Evolutionary conservation across 2,888 invertebrate genomes (phyloP), one percentile per base, ranked within the genome.

Genomic region (Ochropleura plecta): DNA sequence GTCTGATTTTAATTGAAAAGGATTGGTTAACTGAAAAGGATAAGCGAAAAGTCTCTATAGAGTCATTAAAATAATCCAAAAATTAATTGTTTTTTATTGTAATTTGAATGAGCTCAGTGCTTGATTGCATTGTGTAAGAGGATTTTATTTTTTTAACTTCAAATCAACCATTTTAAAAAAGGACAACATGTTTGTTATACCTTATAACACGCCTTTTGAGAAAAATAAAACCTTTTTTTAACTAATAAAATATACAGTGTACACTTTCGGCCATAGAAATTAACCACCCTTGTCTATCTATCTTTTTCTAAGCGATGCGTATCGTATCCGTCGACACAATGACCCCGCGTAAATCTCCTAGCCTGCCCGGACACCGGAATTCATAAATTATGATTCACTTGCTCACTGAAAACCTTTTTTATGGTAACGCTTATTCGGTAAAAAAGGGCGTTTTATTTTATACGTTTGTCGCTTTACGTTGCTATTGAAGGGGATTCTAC

Each of bases 321-420:
- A 93, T 93, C 79, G 91, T 90, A 91, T 91, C 92, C 93, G 89
- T 86, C 93, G 93, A 95, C 95, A 94, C 95, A 94, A 94, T 95
- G 96, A 95, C 96, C 96, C 94, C 90, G 92, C 94, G 96, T 96
- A 96, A 96, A 96, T 96, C 96, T 96, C 95, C 91, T 48, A 85
- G 77, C 76, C 69, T 57, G 81, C 89, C 88, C 94, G 93, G 94
- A 95, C 95, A 94, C 94, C 95, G 96, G 95, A 95, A 96, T 96
- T 96, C 96, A 96, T 96, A 96, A 96, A 96, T 96, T 96, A 96
- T 96, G 96, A 96, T 96, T 96, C 96, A 96, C 96, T 96, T 95
- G 96, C 95, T 95, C 95, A 94, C 95, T 95, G 96, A 95, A 96
- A 96, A 96, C 95, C 96, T 96, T 96, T 96, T 96, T 96, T 96